phyloP scores from a whole-genome alignment of 53 echinoderm and acorn worm species.

The Echinarachnius parma region DNA sequence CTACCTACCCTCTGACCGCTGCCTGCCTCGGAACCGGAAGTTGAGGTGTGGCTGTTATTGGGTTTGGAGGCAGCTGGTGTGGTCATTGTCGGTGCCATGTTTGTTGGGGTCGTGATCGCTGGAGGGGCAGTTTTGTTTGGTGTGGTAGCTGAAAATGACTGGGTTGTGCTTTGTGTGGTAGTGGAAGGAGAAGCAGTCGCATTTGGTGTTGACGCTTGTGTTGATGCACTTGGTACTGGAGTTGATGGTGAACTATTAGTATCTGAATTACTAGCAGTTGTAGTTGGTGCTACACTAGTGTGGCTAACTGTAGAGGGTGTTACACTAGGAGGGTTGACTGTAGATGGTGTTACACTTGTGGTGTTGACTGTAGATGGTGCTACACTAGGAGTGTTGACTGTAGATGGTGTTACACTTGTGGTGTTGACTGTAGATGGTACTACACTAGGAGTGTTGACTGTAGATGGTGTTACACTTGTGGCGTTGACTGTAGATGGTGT shows the following conservation, averaged over 20 bases:
- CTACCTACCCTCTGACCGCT: too few relatives aligned
- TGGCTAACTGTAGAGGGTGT: not conserved
- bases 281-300: not conserved
- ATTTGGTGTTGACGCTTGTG: not conserved
- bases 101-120: not conserved
- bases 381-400: not conserved
- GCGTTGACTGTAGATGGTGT: not conserved
- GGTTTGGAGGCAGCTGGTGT: too few relatives aligned
- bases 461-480: not conserved
- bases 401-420: not conserved
- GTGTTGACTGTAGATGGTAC: not conserved
- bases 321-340: not conserved
- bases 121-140: not conserved
- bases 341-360: not conserved
- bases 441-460: not conserved
- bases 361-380: not conserved
- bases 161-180: not conserved
- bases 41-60: too few relatives aligned
- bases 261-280: not conserved
- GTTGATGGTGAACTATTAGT: not conserved
- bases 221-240: not conserved
- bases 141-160: not conserved
- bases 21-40: too few relatives aligned
- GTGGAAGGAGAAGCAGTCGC: not conserved
- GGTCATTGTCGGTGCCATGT: too few relatives aligned